Conservation (phyloP, 2,113 vertebrate species). For the Gambusia affinis region DNA sequence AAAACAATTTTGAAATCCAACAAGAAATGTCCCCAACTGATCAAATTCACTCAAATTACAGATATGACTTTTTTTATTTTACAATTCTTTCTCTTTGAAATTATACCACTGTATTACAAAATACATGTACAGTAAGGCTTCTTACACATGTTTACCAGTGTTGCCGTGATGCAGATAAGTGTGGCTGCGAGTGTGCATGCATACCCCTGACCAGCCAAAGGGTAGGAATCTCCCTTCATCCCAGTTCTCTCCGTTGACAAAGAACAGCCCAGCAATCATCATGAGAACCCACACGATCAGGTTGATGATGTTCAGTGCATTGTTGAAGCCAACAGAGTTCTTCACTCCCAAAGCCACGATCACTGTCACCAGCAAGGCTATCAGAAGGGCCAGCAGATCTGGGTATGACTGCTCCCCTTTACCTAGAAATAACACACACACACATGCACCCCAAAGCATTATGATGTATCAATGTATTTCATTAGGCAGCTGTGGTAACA, state of each 20-base stretch:
- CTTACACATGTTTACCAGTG: not conserved
- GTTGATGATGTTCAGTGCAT: slow-evolving; percentile 93
- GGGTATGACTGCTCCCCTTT: slow-evolving; percentile 98
- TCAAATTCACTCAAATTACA: not conserved
- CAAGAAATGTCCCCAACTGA: not conserved
- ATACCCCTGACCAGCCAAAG: slow-evolving; percentile 96
- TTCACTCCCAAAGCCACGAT: slow-evolving; percentile 94
- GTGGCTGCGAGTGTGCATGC: slow-evolving; percentile 36
- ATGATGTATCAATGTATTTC: not conserved
- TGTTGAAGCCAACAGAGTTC: slow-evolving; percentile 97
- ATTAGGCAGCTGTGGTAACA: not conserved
- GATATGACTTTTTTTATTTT: no score
- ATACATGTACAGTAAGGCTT: not conserved
- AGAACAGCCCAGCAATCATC: slow-evolving; percentile 94
- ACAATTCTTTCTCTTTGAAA: no score
- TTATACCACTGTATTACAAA: not conserved
- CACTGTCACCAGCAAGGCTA: slow-evolving; percentile 90
- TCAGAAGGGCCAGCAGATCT: slow-evolving; percentile 92
- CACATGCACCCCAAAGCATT: not conserved
- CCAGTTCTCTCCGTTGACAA: slow-evolving; percentile 93
- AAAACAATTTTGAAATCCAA: not conserved
- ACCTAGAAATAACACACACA: slow-evolving; percentile 66
- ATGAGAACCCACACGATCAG: slow-evolving; percentile 95
- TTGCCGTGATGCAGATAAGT: not conserved
- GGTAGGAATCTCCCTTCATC: slow-evolving; percentile 92